These are phyloP conservation scores for Drosophila nigromelanica DNA, from an alignment of 1,140 invertebrate species.

Conservation along the genomic window DNA sequence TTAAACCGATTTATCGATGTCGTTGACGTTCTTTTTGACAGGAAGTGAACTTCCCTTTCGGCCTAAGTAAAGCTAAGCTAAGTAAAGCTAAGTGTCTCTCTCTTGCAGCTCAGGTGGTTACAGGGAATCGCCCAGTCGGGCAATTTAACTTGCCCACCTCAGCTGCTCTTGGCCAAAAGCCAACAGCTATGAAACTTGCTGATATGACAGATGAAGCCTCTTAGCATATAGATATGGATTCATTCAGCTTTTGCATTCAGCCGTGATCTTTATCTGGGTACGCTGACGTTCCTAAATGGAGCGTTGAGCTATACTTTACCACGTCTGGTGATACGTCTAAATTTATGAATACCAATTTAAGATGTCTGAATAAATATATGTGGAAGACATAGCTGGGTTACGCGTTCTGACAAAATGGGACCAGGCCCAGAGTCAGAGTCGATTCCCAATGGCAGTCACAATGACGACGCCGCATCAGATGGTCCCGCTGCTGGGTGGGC, in stretches of 20 bases:
- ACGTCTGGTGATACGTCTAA: not conserved
- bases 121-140: too few relatives aligned
- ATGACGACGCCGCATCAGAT: conserved; percentile 50
- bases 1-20: conserved; percentile 7
- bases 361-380: not conserved
- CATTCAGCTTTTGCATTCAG: not conserved
- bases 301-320: not conserved
- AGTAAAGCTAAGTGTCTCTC: too few relatives aligned
- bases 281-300: not conserved
- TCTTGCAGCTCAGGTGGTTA: too few relatives aligned
- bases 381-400: conserved; percentile 4
- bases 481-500: conserved; percentile 60
- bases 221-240: not conserved
- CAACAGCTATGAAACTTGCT: conserved; percentile 27
- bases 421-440: not conserved
- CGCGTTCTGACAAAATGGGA: conserved; percentile 50
- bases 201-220: too few relatives aligned
- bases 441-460: not conserved
- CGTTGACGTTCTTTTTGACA: not conserved
- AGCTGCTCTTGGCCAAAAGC: conserved; percentile 23
- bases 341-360: not conserved
- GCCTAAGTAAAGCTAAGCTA: too few relatives aligned
- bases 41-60: too few relatives aligned
- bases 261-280: too few relatives aligned
- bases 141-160: too few relatives aligned